Percentiles rank a stretch among this genome's conserved stretches.
Evolutionary conservation across 2,797 vertebrate genomes (phyloP).

Genomic region (Crocodylus rhombifer): DNA sequence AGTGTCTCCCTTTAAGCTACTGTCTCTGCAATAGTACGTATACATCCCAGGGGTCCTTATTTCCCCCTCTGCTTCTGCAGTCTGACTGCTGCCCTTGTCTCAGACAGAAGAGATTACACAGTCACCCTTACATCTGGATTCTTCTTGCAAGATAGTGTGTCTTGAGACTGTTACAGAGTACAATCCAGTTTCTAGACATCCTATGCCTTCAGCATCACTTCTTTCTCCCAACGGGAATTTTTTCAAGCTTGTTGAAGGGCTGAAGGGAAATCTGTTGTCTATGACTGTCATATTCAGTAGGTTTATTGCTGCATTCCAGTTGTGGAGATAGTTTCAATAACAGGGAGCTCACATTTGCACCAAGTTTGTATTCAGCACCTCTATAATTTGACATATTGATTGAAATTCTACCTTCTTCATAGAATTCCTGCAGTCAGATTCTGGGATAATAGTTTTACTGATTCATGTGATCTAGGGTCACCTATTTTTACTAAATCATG

Average conservation of each 20-base stretch:
- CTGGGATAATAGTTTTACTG: not conserved
- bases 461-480: not conserved
- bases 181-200: not conserved
- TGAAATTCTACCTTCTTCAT: not conserved
- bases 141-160: not conserved
- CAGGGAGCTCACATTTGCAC: not conserved
- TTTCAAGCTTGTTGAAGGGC: fast-evolving
- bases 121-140: not conserved
- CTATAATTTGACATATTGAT: conserved; percentile 8
- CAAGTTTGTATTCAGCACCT: not conserved
- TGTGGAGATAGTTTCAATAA: not conserved
- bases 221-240: not conserved
- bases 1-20: not conserved
- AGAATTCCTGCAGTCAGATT: conserved; percentile 14
- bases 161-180: not conserved
- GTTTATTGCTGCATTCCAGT: not conserved
- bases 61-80: not conserved
- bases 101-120: not conserved
- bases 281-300: not conserved
- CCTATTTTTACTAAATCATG: conserved; percentile 22
- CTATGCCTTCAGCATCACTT: not conserved
- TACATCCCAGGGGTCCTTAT: fast-evolving
- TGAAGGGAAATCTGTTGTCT: not conserved
- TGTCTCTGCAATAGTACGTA: fast-evolving
- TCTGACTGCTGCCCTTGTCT: not conserved